A percentile compares a stretch with the other conserved stretches of the same genome.
phyloP scores from a whole-genome alignment of 2,888 invertebrate genomes.

The Mythimna ferrago region DNA sequence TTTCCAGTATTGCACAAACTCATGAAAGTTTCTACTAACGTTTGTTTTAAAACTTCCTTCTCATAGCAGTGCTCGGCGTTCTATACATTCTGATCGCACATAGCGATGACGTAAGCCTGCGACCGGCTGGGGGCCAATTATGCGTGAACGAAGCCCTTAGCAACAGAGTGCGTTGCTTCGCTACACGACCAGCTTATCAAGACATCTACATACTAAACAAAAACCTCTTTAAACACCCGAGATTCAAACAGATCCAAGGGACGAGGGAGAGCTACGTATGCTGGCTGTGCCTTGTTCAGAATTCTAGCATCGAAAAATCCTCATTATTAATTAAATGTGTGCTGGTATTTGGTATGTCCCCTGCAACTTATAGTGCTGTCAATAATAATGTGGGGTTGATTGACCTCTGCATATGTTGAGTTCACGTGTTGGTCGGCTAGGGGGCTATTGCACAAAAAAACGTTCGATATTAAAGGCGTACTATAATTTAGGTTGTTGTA shows the following conservation, averaged over 20 bases:
- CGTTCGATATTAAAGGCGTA: conserved; percentile 22
- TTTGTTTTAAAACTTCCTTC: conserved; percentile 57
- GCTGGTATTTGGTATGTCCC: conserved; percentile 57
- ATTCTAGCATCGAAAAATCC: conserved; percentile 60
- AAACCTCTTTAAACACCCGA: conserved; percentile 7
- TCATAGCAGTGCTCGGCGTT: conserved; percentile 56
- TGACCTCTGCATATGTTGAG: conserved; percentile 60
- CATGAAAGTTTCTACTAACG: conserved; percentile 18
- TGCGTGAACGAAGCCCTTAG: conserved; percentile 81
- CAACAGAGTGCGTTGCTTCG: conserved; percentile 82
- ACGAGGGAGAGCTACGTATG: conserved; percentile 38
- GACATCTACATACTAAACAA: conserved; percentile 44
- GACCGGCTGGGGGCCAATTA: conserved; percentile 77
- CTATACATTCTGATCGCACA: conserved; percentile 78
- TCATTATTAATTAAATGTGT: conserved; percentile 66
- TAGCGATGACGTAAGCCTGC: conserved; percentile 81
- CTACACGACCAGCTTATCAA: conserved; percentile 50
- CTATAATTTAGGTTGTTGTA: conserved; percentile 48
- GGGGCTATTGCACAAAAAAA: conserved; percentile 46
- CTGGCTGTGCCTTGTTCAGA: conserved; percentile 39
- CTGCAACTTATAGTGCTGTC: conserved; percentile 60
- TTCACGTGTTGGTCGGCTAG: conserved; percentile 44
- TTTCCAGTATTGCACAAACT: not conserved
- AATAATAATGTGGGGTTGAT: conserved; percentile 59
- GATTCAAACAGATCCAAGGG: conserved; percentile 31